A percentile compares a stretch with the other conserved stretches of the same genome.
phyloP scores from a whole-genome alignment of 2,888 invertebrate species.

The Orchesella flavescens region DNA sequence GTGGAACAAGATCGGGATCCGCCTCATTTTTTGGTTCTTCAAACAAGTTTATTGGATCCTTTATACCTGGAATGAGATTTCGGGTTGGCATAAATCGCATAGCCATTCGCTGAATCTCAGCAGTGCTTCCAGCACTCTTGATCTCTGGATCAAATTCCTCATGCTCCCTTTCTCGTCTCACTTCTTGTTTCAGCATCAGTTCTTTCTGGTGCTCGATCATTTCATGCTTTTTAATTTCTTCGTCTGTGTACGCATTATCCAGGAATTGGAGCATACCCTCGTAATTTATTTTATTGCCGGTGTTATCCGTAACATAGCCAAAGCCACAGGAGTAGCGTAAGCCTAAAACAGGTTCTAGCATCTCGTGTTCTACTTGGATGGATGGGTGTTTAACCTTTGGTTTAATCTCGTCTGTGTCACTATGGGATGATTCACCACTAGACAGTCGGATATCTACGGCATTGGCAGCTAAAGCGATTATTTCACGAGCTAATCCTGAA shows the following conservation, averaged over 20 bases:
- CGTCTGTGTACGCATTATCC: slow-evolving; percentile 1
- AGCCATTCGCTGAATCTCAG: slow-evolving; percentile 44
- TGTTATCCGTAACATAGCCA: slow-evolving; percentile 5
- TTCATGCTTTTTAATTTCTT: slow-evolving; percentile 24
- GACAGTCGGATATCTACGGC: neutral
- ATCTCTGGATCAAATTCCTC: slow-evolving; percentile 26
- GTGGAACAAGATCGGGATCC: neutral
- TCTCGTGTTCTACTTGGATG: neutral
- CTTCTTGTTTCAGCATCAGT: neutral
- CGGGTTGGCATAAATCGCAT: slow-evolving; percentile 33
- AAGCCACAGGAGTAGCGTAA: neutral
- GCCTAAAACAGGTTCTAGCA: slow-evolving; percentile 3
- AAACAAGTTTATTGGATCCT: slow-evolving; percentile 38
- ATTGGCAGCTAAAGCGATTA: neutral
- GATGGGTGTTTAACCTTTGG: neutral
- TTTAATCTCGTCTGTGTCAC: neutral
- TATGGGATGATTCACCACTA: neutral
- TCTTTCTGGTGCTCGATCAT: slow-evolving; percentile 1
- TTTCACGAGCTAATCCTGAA: slow-evolving; percentile 24
- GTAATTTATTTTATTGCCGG: neutral
- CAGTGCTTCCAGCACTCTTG: slow-evolving; percentile 14
- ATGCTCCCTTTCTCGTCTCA: slow-evolving; percentile 6
- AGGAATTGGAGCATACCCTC: neutral
- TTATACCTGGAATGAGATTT: slow-evolving; percentile 12
- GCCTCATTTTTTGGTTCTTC: neutral